phyloP scores from a whole-genome alignment of 1,140 invertebrate genomes.

The Lepidotrigona ventralis region DNA sequence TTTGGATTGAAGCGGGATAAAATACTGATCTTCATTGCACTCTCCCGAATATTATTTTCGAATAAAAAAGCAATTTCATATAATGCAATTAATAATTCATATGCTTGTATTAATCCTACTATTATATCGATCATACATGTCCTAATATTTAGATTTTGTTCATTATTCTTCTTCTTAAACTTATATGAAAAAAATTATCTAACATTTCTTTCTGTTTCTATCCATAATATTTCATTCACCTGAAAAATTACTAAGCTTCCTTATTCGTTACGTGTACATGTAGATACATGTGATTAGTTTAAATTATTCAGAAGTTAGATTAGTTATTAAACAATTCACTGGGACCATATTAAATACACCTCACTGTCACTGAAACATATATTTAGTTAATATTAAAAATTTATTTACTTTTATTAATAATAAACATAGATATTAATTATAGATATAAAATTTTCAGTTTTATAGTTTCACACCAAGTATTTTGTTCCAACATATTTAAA shows the following conservation, averaged over 20 bases:
- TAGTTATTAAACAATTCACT: neutral
- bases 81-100: neutral
- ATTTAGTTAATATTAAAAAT: neutral
- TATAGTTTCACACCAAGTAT: neutral
- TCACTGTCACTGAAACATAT: too few relatives aligned
- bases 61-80: neutral
- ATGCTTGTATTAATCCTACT: neutral
- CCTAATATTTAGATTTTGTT: neutral
- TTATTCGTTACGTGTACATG: neutral
- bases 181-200: neutral
- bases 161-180: neutral
- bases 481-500: neutral
- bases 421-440: neutral
- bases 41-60: neutral
- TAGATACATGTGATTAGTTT: neutral
- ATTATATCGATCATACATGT: neutral
- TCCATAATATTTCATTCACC: too few relatives aligned
- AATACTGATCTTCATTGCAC: neutral
- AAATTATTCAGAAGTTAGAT: slow-evolving; percentile 42
- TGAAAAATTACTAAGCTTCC: too few relatives aligned
- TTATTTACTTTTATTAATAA: neutral
- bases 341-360: neutral
- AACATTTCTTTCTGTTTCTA: neutral
- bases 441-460: neutral
- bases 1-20: neutral